Percentiles rank a stretch among this genome's conserved stretches.
Conservation (phyloP, 2,797 vertebrate genomes). For the Diplodus sargus region DNA sequence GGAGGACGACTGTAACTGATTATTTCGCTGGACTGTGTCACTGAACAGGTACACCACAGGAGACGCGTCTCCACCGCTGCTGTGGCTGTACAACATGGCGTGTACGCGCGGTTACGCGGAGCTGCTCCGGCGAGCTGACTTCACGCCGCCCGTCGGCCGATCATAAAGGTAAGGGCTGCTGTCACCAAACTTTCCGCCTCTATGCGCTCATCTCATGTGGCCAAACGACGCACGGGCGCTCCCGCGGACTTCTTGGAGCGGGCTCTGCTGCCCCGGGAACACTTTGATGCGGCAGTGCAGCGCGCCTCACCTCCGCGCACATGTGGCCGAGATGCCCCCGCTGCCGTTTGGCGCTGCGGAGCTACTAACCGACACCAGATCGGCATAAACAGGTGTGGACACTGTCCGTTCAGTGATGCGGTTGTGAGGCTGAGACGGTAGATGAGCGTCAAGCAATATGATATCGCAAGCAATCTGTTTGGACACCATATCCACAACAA, state of each 20-base stretch:
- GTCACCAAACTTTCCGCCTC: slow-evolving; percentile 43
- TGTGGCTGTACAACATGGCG: neutral
- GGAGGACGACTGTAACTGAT: slow-evolving; percentile 24
- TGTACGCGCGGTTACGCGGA: slow-evolving; percentile 46
- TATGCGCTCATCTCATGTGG: too few species aligned
- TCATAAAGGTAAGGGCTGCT: slow-evolving; percentile 43
- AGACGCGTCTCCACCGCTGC: neutral
- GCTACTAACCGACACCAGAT: neutral
- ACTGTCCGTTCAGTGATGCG: neutral
- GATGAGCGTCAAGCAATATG: neutral
- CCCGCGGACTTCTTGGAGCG: neutral
- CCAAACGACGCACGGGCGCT: neutral
- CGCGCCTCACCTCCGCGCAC: slow-evolving; percentile 39
- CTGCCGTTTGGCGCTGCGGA: slow-evolving; percentile 24
- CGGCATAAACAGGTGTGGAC: neutral
- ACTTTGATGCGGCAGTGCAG: slow-evolving; percentile 5
- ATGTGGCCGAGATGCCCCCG: neutral
- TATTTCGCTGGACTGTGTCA: slow-evolving; percentile 33
- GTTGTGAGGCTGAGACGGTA: neutral
- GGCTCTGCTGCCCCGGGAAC: neutral
- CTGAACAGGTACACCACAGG: slow-evolving; percentile 27
- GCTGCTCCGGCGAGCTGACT: slow-evolving; percentile 23
- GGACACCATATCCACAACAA: slow-evolving; percentile 6
- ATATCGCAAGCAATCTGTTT: neutral
- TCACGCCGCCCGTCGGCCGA: neutral